Evolutionary conservation across 2,888 invertebrate genomes (phyloP).

Genomic region (Heteropelma amictum): DNA sequence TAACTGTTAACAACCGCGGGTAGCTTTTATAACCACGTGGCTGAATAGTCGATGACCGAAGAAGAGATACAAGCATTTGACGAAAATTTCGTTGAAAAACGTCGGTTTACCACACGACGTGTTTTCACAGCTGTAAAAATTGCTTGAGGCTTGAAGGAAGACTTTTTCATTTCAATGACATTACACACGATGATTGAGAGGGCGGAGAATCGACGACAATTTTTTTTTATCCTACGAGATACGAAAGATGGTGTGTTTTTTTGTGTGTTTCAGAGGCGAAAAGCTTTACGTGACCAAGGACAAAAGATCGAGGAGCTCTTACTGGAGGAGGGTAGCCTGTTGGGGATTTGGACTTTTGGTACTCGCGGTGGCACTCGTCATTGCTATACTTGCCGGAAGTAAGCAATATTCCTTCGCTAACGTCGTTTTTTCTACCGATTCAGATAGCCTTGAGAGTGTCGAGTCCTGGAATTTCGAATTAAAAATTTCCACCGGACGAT

Average conservation of each 20-base stretch:
- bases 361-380: constrained; percentile 83
- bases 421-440: no score
- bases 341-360: constrained; percentile 85
- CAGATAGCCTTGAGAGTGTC: no score
- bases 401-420: constrained; percentile 70
- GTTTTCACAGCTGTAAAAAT: constrained; percentile 57
- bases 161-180: background rate
- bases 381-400: constrained; percentile 88
- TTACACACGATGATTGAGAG: background rate
- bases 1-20: constrained; percentile 52
- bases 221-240: background rate
- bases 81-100: background rate
- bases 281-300: constrained; percentile 90
- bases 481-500: background rate
- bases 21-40: constrained; percentile 58
- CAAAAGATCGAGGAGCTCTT: constrained; percentile 84
- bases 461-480: background rate
- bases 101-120: constrained; percentile 14
- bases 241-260: background rate
- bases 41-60: constrained; percentile 35
- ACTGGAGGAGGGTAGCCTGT: constrained; percentile 82
- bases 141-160: constrained; percentile 55
- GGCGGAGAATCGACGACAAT: background rate
- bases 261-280: constrained; percentile 84
- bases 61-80: background rate